These are phyloP conservation scores for Dendrocopos noguchii DNA, from an alignment of 2,113 vertebrate species.

Conservation along the genomic window DNA sequence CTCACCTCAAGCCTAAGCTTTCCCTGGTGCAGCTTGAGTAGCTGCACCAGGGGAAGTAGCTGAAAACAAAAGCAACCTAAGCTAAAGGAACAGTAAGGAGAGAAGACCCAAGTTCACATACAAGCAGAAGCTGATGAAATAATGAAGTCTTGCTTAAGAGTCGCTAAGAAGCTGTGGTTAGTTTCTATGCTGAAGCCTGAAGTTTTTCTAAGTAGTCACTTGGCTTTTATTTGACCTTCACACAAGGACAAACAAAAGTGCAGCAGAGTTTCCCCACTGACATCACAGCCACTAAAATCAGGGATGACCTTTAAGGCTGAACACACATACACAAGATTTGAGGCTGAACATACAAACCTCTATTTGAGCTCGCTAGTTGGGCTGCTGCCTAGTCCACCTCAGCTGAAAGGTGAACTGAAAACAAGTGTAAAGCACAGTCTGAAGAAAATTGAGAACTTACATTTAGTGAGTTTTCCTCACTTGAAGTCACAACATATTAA, in stretches of 20 bases:
- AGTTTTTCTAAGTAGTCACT: not conserved
- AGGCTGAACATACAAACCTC: not conserved
- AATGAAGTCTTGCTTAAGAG: not conserved
- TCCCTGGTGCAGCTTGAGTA: too few relatives aligned
- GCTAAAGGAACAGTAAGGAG: not conserved
- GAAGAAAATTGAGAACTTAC: not conserved
- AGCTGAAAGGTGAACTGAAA: conserved; percentile 30
- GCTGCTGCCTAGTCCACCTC: conserved; percentile 10
- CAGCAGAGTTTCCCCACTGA: conserved; percentile 57
- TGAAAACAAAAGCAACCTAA: not conserved
- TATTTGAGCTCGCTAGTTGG: not conserved
- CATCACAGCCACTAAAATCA: conserved; percentile 28
- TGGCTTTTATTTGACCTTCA: conserved; percentile 19
- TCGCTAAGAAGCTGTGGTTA: not conserved
- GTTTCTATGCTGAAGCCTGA: not conserved
- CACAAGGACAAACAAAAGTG: not conserved
- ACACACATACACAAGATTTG: not conserved
- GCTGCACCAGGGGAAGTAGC: not conserved
- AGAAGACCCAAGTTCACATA: not conserved
- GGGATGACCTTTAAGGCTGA: conserved; percentile 46
- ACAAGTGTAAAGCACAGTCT: not conserved
- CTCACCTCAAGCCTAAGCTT: too few relatives aligned
- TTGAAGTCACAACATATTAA: not conserved
- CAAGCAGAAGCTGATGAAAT: not conserved
- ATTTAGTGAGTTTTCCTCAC: not conserved